phyloP scores from a whole-genome alignment of 1,140 invertebrate species.

The Penaeus japonicus region DNA sequence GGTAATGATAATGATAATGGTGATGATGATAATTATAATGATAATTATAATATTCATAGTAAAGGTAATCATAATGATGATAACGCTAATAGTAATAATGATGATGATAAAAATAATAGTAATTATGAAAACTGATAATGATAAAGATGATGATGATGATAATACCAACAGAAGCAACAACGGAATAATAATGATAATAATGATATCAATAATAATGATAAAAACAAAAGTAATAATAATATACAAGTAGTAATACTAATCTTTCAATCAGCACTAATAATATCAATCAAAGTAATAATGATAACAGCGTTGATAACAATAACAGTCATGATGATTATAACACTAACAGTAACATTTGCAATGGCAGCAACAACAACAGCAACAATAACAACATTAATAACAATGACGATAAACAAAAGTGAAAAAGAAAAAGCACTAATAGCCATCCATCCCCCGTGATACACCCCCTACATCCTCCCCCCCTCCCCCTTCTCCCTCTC shows the following conservation, averaged over 20 bases:
- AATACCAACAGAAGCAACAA: background rate
- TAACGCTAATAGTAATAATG: background rate
- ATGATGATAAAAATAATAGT: background rate
- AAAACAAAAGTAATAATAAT: too few relatives aligned
- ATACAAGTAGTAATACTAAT: too few relatives aligned
- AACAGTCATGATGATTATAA: too few relatives aligned
- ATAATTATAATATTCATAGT: background rate
- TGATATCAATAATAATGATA: constrained; percentile 15
- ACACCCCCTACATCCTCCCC: background rate
- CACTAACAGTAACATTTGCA: background rate
- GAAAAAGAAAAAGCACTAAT: background rate
- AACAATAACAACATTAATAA: constrained; percentile 17
- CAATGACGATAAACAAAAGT: background rate
- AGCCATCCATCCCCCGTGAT: background rate
- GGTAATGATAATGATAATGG: background rate
- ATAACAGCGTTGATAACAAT: too few relatives aligned
- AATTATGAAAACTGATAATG: background rate
- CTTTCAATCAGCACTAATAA: too few relatives aligned
- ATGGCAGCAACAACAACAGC: background rate
- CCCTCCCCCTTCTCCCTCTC: too few relatives aligned
- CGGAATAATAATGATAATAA: constrained; percentile 8
- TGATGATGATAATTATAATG: background rate
- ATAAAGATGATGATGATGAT: background rate
- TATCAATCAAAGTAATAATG: too few relatives aligned
- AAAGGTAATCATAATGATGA: background rate